Base-by-base conservation (phyloP, 2,113 vertebrate genomes). In the Ceyx melanurus region DNA sequence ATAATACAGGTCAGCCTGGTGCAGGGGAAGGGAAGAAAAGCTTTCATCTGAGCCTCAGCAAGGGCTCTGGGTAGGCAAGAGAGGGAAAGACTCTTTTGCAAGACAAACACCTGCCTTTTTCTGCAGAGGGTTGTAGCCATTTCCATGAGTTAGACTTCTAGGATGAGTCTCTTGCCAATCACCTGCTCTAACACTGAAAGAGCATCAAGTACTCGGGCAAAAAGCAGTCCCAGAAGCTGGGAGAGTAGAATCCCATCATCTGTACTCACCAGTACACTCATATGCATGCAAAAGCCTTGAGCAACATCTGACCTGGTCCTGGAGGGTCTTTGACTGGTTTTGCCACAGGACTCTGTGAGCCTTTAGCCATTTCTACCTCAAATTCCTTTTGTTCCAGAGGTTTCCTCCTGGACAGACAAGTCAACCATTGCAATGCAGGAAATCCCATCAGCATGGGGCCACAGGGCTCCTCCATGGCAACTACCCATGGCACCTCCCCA, bases 1-100 rank as follows among this genome's bases (percentile, higher is more conserved):
- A 96, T 97, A 95, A 97, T 91, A 75, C 4, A 1, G 45, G 40
- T 64, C 78, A 93, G 84, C 46, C 74, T 76, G 23, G 21, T 71
- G 53, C 70, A 85, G 15, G 5, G 33, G 14, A 82, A 85, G 48
- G 57, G 58, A 57, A 91, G 66, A 91, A 89, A 82, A 90, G 54
- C 75, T 93, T 91, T 91, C 84, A 71, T 66, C 37, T 86, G 21
- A 95, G 65, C 15, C 25, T 75, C 19, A 54, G 42, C 35, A 66
- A 91, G 46, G 54, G 75, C 67, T 78, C 35, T 0, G 5, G 12
- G 33, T 70, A 91, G 33, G 50, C 54, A 43, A 82, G n/a, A 76
- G 20, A 84, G 4, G n/a, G n/a, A 28, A 89, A 76, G 12, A 67
- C 18, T 51, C 42, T 53, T 89, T 77, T 87, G 33, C 42, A 87